A percentile compares a stretch with the other conserved stretches of the same genome.
Evolutionary conservation across 2,113 vertebrate species (phyloP).

Genomic region (Suricata suricatta): DNA sequence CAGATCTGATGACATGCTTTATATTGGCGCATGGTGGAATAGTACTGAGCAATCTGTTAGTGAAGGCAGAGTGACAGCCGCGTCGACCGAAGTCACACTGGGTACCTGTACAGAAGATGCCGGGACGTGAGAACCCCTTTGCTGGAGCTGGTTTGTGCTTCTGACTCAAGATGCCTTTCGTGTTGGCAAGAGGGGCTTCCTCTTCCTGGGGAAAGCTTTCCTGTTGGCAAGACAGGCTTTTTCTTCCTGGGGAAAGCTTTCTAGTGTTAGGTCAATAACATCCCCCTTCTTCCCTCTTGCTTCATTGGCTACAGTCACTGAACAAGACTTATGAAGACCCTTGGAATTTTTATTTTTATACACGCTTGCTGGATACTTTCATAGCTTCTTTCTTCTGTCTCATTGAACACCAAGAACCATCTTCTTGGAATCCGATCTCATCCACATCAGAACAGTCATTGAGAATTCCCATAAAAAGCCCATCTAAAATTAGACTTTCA

Average conservation of each 20-base stretch:
- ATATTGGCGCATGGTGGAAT: slow-evolving; percentile 91
- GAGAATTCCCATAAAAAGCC: slow-evolving; percentile 98
- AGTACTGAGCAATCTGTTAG: slow-evolving; percentile 93
- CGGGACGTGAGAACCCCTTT: slow-evolving; percentile 96
- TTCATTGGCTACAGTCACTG: slow-evolving; percentile 85
- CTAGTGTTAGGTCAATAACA: slow-evolving; percentile 94
- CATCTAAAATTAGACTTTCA: slow-evolving; percentile 94
- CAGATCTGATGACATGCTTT: slow-evolving; percentile 92
- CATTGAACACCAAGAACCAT: slow-evolving; percentile 98
- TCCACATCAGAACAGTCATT: slow-evolving; percentile 96
- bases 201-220: slow-evolving; percentile 95
- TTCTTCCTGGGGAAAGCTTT: slow-evolving; percentile 93
- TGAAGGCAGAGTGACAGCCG: slow-evolving; percentile 89
- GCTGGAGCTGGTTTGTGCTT: slow-evolving; percentile 89
- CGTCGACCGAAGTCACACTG: slow-evolving; percentile 88
- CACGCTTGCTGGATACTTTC: slow-evolving; percentile 89
- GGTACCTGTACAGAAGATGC: slow-evolving; percentile 89
- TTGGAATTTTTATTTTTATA: slow-evolving; percentile 90
- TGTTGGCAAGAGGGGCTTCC: slow-evolving; percentile 89
- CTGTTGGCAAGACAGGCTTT: slow-evolving; percentile 89
- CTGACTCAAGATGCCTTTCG: slow-evolving; percentile 91
- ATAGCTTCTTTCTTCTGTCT: slow-evolving; percentile 95
- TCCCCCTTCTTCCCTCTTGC: slow-evolving; percentile 92
- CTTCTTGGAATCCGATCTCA: slow-evolving; percentile 98
- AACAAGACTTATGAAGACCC: slow-evolving; percentile 87